phyloP scores from a whole-genome alignment of 2,113 vertebrate genomes.

The Heptranchias perlo region DNA sequence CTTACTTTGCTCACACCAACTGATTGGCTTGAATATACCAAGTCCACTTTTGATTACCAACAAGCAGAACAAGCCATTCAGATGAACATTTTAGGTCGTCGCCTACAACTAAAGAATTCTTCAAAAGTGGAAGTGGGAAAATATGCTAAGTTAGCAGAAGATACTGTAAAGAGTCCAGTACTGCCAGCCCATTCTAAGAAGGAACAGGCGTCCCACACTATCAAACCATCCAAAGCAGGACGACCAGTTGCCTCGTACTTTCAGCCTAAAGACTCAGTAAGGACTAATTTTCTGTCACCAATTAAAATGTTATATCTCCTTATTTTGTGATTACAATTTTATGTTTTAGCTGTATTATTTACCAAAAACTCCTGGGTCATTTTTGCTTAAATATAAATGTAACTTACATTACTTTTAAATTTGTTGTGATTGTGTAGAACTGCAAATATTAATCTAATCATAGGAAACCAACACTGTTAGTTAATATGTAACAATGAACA shows the following conservation, averaged over 20 bases:
- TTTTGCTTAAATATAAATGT: background rate
- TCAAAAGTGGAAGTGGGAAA: background rate
- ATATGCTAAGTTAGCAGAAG: background rate
- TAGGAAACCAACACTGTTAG: no score
- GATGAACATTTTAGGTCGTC: background rate
- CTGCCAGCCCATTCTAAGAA: background rate
- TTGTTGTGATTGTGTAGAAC: background rate
- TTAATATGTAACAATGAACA: background rate
- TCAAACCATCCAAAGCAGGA: background rate
- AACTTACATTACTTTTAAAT: background rate
- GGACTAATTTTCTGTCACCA: background rate
- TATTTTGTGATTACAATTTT: background rate
- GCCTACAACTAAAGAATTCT: background rate
- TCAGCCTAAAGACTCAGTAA: conserved; percentile 20
- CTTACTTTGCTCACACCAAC: background rate
- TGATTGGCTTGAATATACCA: background rate
- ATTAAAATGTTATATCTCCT: background rate
- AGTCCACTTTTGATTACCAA: background rate
- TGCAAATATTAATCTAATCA: no score
- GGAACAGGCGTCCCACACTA: background rate
- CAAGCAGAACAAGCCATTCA: background rate
- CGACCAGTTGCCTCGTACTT: background rate
- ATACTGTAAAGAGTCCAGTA: background rate
- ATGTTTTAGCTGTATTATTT: conserved; percentile 14
- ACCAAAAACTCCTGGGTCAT: background rate